A percentile compares a stretch with the other conserved stretches of the same genome.
Conservation (phyloP, 2,888 invertebrate genomes). For the Sympetrum striolatum region DNA sequence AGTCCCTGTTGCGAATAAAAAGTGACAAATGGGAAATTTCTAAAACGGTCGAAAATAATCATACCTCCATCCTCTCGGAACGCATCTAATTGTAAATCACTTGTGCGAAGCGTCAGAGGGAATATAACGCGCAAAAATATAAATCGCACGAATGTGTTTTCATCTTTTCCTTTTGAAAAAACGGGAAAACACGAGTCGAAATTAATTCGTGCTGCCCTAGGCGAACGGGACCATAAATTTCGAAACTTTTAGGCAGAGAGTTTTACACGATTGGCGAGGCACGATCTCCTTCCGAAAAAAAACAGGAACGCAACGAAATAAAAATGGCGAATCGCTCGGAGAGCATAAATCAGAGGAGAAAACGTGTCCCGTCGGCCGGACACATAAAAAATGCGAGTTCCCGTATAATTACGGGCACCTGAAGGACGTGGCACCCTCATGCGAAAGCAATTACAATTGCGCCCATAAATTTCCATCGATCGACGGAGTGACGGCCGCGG, state of each 20-base stretch:
- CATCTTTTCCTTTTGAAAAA: neutral
- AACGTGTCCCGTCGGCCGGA: neutral
- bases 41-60: too few relatives aligned
- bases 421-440: neutral
- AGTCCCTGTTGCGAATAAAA: too few relatives aligned
- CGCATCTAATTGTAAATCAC: neutral
- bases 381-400: neutral
- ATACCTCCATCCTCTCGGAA: too few relatives aligned
- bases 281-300: neutral
- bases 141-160: neutral
- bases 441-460: conserved; percentile 23
- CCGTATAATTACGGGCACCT: conserved; percentile 15
- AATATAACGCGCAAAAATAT: neutral
- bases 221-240: neutral
- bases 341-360: neutral
- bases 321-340: neutral
- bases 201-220: neutral
- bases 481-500: neutral
- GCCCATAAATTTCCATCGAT: conserved; percentile 40
- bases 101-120: neutral
- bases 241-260: neutral
- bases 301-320: neutral
- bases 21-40: too few relatives aligned
- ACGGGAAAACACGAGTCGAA: neutral
- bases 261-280: neutral